Conservation (phyloP, 2,888 invertebrate species). For the Nymphalis urticae region DNA sequence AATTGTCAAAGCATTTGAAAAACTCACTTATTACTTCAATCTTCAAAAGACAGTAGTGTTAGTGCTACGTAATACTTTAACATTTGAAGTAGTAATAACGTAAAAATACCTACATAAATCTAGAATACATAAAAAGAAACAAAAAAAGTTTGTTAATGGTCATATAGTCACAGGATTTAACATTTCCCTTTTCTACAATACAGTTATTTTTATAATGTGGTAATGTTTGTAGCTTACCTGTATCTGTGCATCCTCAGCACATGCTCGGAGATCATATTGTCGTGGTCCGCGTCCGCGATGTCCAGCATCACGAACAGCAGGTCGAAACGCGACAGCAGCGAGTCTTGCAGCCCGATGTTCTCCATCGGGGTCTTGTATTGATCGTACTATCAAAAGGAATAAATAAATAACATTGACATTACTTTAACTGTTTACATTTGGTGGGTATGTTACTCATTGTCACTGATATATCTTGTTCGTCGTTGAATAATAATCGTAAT, state of each 20-base stretch:
- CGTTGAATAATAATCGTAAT: too few species aligned
- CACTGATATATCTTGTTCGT: too few species aligned
- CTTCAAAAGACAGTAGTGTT: too few species aligned
- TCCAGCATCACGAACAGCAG: conserved; percentile 98
- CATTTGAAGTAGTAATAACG: too few species aligned
- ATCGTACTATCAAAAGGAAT: conserved; percentile 88
- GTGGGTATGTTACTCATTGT: background rate
- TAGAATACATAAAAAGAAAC: too few species aligned
- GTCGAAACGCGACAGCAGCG: conserved; percentile 98
- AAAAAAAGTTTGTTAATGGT: too few species aligned
- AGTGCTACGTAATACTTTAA: too few species aligned
- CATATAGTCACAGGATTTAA: too few species aligned
- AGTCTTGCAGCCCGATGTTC: conserved; percentile 99
- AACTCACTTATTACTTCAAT: too few species aligned
- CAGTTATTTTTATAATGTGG: background rate
- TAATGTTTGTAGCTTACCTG: conserved; percentile 68
- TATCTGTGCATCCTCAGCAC: conserved; percentile 99
- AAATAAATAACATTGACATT: background rate
- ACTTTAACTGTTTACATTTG: background rate
- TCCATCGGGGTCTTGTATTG: conserved; percentile 99
- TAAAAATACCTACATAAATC: too few species aligned
- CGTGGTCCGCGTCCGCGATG: conserved; percentile 93
- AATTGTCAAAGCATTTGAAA: too few species aligned
- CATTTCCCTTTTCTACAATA: too few species aligned
- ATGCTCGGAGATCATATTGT: conserved; percentile 96